Conservation (phyloP, 2,888 invertebrate genomes). For the Stenoptilia bipunctidactyla region DNA sequence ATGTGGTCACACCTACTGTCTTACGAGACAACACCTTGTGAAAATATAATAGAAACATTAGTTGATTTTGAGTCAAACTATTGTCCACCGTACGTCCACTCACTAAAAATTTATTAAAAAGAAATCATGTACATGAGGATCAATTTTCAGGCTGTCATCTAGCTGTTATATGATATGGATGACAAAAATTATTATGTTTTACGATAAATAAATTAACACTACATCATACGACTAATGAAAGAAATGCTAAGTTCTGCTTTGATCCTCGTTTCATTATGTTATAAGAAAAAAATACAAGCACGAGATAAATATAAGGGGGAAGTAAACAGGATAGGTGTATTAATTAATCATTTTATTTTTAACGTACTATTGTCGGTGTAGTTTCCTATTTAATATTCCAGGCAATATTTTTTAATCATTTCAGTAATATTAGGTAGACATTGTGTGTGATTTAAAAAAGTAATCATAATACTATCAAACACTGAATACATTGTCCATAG, state of each 20-base stretch:
- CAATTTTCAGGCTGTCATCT: slow-evolving; percentile 42
- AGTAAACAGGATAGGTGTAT: slow-evolving; percentile 45
- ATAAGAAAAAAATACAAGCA: slow-evolving; percentile 53
- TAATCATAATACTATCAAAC: no score
- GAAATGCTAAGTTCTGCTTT: slow-evolving; percentile 37
- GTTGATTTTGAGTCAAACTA: slow-evolving; percentile 65
- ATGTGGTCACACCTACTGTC: slow-evolving; percentile 68
- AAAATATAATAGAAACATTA: slow-evolving; percentile 66
- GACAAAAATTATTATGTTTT: slow-evolving; percentile 39
- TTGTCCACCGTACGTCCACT: slow-evolving; percentile 41
- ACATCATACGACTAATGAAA: slow-evolving; percentile 47
- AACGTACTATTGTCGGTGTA: slow-evolving; percentile 11
- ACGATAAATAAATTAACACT: slow-evolving; percentile 35
- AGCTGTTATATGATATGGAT: slow-evolving; percentile 40
- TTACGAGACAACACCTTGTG: slow-evolving; percentile 71
- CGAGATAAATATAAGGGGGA: slow-evolving; percentile 33
- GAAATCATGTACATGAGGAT: slow-evolving; percentile 52
- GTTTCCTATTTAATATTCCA: slow-evolving; percentile 29
- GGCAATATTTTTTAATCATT: slow-evolving; percentile 26
- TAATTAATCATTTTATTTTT: not conserved
- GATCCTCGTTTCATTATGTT: slow-evolving; percentile 51
- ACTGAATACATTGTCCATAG: no score
- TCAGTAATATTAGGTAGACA: not conserved
- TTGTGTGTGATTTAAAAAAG: not conserved
- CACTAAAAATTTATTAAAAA: slow-evolving; percentile 27